Conservation (phyloP, 2,888 invertebrate genomes). For the Archips crataeganus region DNA sequence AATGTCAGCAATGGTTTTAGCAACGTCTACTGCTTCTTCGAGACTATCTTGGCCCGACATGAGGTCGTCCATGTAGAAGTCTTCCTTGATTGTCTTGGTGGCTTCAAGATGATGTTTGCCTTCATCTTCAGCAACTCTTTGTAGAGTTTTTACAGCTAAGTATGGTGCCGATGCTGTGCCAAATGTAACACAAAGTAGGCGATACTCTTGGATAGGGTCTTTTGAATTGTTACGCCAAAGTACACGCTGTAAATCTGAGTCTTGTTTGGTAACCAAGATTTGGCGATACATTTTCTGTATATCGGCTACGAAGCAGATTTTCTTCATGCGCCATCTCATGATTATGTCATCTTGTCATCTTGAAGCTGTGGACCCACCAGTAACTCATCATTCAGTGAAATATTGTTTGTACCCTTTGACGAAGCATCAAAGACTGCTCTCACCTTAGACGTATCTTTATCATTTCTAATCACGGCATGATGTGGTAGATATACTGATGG, state of each 20-base stretch:
- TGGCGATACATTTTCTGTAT: constrained; percentile 38
- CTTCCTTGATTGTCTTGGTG: constrained; percentile 35
- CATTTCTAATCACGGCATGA: constrained; percentile 26
- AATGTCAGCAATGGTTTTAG: constrained; percentile 44
- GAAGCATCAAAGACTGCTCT: constrained; percentile 33
- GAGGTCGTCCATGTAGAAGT: constrained; percentile 50
- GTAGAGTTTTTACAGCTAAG: constrained; percentile 49
- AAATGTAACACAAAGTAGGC: constrained; percentile 45
- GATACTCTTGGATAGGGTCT: constrained; percentile 41
- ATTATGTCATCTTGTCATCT: constrained; percentile 21
- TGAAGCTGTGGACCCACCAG: constrained; percentile 26
- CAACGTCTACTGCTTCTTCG: constrained; percentile 41
- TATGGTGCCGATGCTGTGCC: constrained; percentile 50
- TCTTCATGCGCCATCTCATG: constrained; percentile 27
- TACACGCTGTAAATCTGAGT: constrained; percentile 36
- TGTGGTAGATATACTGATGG: constrained; percentile 20
- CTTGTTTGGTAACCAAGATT: constrained; percentile 41
- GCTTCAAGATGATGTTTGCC: constrained; percentile 40
- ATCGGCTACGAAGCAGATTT: constrained; percentile 19
- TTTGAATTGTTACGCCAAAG: constrained; percentile 36
- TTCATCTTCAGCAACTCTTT: constrained; percentile 51
- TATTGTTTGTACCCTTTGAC: not conserved
- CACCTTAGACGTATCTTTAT: constrained; percentile 40
- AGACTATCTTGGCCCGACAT: constrained; percentile 44
- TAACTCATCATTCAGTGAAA: constrained; percentile 17